Evolutionary conservation across 1,140 invertebrate species (phyloP).

Genomic region (Ectropis grisescens): DNA sequence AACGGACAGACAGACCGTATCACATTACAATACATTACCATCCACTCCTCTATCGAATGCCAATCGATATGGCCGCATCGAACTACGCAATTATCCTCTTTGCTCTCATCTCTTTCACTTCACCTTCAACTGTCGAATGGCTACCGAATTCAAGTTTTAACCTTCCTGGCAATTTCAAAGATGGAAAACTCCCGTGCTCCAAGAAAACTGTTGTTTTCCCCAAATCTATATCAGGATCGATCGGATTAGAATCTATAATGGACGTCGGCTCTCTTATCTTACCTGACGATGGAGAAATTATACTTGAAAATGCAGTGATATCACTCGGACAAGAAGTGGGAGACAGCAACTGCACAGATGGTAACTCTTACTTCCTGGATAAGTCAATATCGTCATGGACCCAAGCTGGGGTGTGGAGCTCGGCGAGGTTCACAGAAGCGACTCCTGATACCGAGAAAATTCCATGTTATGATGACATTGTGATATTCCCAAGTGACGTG

Average conservation of each 20-base stretch:
- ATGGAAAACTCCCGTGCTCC: conserved; percentile 40
- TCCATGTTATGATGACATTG: conserved; percentile 44
- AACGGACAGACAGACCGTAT: conserved; percentile 45
- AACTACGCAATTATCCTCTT: conserved; percentile 6
- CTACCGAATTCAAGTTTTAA: conserved; percentile 43
- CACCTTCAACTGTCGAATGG: conserved; percentile 34
- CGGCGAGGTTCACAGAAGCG: conserved; percentile 43
- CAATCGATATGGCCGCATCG: too few relatives aligned
- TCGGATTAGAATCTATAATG: conserved; percentile 25
- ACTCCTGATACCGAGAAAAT: conserved; percentile 51
- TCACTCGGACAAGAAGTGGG: conserved; percentile 21
- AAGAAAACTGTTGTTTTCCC: conserved; percentile 49
- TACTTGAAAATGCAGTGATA: conserved; percentile 27
- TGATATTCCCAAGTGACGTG: conserved; percentile 27
- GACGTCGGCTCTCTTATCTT: conserved; percentile 31
- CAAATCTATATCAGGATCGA: conserved; percentile 19
- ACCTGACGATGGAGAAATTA: conserved; percentile 38
- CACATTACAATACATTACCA: conserved; percentile 25
- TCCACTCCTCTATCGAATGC: too few relatives aligned
- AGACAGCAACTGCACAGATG: conserved; percentile 32
- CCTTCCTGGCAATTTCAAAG: conserved; percentile 38
- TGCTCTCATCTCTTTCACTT: conserved; percentile 13
- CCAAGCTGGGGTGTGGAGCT: conserved; percentile 45
- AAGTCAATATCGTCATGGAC: conserved; percentile 27
- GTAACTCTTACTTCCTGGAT: conserved; percentile 33